Conservation (phyloP, 2,888 invertebrate genomes). For the Smittia sp. region DNA sequence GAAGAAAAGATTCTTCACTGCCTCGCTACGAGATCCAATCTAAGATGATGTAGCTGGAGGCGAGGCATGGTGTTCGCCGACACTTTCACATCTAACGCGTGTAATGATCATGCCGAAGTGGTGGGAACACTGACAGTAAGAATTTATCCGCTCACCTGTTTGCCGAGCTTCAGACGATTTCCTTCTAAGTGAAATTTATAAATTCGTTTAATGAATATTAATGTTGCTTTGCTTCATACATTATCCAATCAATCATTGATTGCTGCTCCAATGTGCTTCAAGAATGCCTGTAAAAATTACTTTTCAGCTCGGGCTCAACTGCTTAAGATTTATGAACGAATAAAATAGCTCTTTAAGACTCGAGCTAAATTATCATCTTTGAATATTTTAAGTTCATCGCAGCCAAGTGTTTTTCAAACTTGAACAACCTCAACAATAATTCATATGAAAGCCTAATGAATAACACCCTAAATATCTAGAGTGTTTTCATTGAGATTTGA, state of each 20-base stretch:
- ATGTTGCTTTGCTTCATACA: background rate
- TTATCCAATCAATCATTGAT: conserved; percentile 23
- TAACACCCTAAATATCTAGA: background rate
- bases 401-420: conserved; percentile 6
- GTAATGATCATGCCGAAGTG: background rate
- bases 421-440: background rate
- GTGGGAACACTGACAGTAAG: conserved; percentile 1
- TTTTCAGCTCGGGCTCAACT: background rate
- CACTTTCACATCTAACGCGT: background rate
- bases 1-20: background rate
- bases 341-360: background rate
- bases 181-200: background rate
- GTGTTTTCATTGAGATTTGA: conserved; percentile 12
- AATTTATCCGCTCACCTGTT: conserved; percentile 16
- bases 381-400: background rate
- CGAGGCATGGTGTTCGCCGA: background rate
- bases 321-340: conserved; percentile 19
- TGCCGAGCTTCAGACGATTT: background rate
- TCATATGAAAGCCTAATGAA: conserved; percentile 3
- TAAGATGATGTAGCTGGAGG: background rate
- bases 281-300: background rate
- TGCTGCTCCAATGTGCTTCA: background rate
- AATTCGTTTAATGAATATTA: conserved; percentile 21
- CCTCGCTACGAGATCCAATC: background rate
- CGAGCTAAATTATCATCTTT: conserved; percentile 9